These are phyloP conservation scores for Poecilobothrus nobilitatus DNA, from an alignment of 2,888 invertebrate genomes.

Conservation along the genomic window DNA sequence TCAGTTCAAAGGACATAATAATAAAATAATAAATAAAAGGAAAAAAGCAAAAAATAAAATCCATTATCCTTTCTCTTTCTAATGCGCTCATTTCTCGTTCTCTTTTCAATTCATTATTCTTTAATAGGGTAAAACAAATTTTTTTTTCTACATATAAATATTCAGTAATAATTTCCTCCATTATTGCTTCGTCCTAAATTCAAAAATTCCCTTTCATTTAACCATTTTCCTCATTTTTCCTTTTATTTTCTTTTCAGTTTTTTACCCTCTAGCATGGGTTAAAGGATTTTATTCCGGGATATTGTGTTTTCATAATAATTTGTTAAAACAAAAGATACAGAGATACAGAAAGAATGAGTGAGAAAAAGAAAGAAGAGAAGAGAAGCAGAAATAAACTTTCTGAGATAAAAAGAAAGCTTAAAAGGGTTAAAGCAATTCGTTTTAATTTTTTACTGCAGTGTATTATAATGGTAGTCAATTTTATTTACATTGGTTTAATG, in stretches of 20 bases:
- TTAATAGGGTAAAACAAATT: neutral
- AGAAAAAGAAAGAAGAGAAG: neutral
- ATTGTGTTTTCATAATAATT: neutral
- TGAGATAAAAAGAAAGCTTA: neutral
- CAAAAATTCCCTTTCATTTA: neutral
- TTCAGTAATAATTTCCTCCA: neutral
- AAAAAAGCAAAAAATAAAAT: neutral
- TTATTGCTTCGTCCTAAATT: neutral
- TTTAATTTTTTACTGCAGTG: too few relatives aligned
- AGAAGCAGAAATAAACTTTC: neutral
- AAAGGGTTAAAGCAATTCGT: too few relatives aligned
- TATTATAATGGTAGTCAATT: too few relatives aligned
- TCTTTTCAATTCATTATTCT: neutral
- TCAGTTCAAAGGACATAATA: neutral
- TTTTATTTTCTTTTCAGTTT: neutral
- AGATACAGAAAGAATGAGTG: too few relatives aligned
- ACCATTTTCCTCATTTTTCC: neutral
- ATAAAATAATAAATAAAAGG: neutral
- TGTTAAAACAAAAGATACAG: too few relatives aligned
- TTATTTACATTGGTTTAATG: neutral
- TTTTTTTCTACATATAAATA: neutral
- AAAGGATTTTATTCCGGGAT: neutral
- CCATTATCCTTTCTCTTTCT: slow-evolving; percentile 4
- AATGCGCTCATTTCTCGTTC: neutral
- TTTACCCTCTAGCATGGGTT: neutral